A percentile compares a stretch with the other conserved stretches of the same genome.
Evolutionary conservation across 2,113 vertebrate genomes (phyloP).

Genomic region (Tinamus guttatus): DNA sequence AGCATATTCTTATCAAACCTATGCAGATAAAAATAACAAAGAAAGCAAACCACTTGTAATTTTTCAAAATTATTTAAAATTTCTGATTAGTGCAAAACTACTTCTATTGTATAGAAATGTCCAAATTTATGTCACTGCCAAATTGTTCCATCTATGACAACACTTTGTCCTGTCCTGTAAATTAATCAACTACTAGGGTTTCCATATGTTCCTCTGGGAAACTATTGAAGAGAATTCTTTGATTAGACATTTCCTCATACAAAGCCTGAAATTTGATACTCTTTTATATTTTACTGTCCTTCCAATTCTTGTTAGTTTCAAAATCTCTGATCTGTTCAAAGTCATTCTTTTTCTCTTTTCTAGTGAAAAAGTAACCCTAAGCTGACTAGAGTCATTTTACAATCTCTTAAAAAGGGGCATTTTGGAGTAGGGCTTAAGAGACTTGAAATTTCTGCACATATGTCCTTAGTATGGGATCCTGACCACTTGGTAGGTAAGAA

Average conservation of each 20-base stretch:
- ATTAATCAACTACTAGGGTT: not conserved
- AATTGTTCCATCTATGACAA: not conserved
- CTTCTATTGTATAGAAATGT: not conserved
- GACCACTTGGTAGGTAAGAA: not conserved
- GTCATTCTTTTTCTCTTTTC: not conserved
- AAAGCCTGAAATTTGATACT: not conserved
- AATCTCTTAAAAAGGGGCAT: not conserved
- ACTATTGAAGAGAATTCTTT: not conserved
- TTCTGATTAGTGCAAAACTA: not conserved
- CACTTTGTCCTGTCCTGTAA: not conserved
- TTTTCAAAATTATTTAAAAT: not conserved
- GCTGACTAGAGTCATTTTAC: not conserved
- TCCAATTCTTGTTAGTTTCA: not conserved
- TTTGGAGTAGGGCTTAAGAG: fast-evolving
- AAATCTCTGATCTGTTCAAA: not conserved
- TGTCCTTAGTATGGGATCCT: not conserved
- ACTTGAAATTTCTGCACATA: not conserved
- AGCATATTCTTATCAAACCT: not conserved
- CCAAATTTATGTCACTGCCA: not conserved
- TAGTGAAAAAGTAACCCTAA: not conserved
- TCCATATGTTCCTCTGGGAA: not conserved
- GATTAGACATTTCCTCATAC: not conserved
- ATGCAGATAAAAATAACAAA: not conserved
- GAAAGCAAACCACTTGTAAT: not conserved
- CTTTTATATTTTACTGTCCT: not conserved